phyloP scores from a whole-genome alignment of 1,140 invertebrate species.

The Zaprionus davidi region DNA sequence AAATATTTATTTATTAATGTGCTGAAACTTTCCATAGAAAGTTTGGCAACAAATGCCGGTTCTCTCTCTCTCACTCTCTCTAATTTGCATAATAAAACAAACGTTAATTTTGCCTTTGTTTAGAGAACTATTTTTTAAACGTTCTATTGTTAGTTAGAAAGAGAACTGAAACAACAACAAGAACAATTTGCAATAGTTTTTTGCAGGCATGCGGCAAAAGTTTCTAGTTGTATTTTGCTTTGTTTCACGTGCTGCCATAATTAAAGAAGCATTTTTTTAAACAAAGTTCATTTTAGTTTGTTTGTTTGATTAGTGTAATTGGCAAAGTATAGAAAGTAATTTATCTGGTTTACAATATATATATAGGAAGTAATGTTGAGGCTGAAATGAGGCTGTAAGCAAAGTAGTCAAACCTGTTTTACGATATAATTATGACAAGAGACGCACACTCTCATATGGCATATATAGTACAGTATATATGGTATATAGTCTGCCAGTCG shows the following conservation, averaged over 20 bases:
- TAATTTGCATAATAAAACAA: slow-evolving; percentile 9
- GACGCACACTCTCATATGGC: background rate
- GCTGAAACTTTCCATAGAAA: background rate
- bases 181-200: slow-evolving; percentile 1
- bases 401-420: background rate
- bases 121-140: slow-evolving; percentile 4
- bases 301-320: slow-evolving; percentile 4
- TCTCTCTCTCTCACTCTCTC: background rate
- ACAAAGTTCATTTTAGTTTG: background rate
- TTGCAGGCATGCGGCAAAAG: background rate
- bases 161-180: background rate
- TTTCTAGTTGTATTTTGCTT: slow-evolving; percentile 42
- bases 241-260: slow-evolving; percentile 36
- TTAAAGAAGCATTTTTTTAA: slow-evolving; percentile 3
- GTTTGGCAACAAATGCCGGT: background rate
- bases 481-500: background rate
- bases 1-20: background rate
- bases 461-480: no score
- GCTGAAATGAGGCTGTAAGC: no score
- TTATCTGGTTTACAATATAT: background rate
- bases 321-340: background rate
- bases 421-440: slow-evolving; percentile 30
- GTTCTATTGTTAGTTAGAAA: background rate
- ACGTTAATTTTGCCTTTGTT: slow-evolving; percentile 8
- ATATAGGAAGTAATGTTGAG: background rate